A percentile compares a stretch with the other conserved stretches of the same genome.
Conservation (phyloP, 2,797 vertebrate genomes). For the Xiphophorus birchmanni region DNA sequence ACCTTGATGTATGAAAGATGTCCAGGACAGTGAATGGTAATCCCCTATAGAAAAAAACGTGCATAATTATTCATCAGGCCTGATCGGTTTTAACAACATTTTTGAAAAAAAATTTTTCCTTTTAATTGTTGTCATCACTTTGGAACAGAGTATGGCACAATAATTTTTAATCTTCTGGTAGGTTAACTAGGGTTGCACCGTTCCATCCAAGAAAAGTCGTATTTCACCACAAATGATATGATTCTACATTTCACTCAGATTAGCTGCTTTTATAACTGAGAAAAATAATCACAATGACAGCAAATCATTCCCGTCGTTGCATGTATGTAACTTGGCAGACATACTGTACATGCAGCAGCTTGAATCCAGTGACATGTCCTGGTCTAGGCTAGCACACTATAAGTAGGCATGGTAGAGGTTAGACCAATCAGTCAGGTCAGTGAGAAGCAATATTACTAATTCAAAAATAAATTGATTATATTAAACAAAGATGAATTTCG, state of each 20-base stretch:
- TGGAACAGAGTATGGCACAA: background rate
- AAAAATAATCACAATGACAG: background rate
- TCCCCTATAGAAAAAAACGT: background rate
- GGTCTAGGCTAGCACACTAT: background rate
- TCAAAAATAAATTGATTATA: background rate
- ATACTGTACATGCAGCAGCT: background rate
- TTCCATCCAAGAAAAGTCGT: background rate
- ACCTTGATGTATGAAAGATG: slow-evolving; percentile 2
- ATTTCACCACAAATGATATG: background rate
- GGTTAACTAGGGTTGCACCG: background rate
- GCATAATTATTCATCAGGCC: background rate
- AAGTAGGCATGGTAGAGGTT: background rate
- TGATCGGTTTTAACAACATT: background rate
- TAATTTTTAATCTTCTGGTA: background rate
- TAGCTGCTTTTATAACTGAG: background rate
- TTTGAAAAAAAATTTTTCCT: background rate
- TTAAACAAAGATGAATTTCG: background rate
- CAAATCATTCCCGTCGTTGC: background rate
- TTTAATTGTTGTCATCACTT: background rate
- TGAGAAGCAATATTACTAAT: background rate
- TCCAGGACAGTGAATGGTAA: background rate
- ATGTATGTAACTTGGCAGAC: background rate
- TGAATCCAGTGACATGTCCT: background rate
- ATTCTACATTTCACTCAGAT: background rate
- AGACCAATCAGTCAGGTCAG: background rate